Conservation (phyloP, 2,888 invertebrate genomes). For the Eugnorisma glareosa region DNA sequence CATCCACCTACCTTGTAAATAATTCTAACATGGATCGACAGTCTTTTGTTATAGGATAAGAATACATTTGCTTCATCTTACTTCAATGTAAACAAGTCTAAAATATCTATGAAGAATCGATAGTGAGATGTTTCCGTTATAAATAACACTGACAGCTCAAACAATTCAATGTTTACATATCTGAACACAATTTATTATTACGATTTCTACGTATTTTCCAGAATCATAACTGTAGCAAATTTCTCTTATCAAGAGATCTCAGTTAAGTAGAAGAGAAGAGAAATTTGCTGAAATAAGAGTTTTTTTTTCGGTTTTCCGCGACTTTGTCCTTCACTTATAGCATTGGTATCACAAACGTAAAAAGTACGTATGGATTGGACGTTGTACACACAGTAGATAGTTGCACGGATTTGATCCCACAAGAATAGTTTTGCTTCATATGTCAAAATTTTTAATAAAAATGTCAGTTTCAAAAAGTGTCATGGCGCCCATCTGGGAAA, state of each 20-base stretch:
- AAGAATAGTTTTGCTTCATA: neutral
- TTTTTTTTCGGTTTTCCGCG: no score
- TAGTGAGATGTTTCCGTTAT: neutral
- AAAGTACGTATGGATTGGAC: no score
- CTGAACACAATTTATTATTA: neutral
- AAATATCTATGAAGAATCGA: constrained; percentile 11
- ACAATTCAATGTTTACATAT: constrained; percentile 13
- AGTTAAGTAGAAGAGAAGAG: no score
- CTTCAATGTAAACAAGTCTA: neutral
- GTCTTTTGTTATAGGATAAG: neutral
- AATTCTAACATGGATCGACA: neutral
- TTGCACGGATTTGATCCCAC: no score
- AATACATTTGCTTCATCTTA: neutral
- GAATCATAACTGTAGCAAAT: neutral
- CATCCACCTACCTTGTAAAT: neutral
- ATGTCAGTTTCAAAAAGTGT: no score
- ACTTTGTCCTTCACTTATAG: no score
- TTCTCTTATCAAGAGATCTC: neutral
- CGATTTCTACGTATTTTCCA: no score
- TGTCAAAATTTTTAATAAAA: no score
- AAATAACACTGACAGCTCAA: constrained; percentile 18
- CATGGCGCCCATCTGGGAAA: no score
- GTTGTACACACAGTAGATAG: no score
- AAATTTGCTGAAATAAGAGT: no score
- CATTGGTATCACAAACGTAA: no score